Conservation (phyloP, 2,113 vertebrate genomes). For the Haemorhous mexicanus region DNA sequence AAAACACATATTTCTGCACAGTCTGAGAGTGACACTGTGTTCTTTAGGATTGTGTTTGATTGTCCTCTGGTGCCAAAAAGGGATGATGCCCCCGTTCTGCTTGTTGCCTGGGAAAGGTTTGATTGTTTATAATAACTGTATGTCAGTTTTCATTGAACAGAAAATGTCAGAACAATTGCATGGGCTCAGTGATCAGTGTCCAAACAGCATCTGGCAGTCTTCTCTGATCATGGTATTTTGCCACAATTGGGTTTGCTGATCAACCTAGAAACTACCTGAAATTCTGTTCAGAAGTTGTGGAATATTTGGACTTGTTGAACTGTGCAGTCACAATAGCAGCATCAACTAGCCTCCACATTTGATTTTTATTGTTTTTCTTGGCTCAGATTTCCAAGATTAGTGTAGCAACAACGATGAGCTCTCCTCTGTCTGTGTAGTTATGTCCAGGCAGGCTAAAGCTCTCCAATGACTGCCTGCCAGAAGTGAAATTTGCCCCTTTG, state of each 20-base stretch:
- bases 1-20: background rate
- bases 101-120: background rate
- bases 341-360: background rate
- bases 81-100: background rate
- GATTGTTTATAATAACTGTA: constrained; percentile 11
- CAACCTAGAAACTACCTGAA: background rate
- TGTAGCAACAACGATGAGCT: background rate
- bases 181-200: background rate
- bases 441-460: background rate
- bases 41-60: background rate
- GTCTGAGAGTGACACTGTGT: background rate
- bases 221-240: constrained; percentile 1
- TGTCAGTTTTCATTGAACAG: constrained; percentile 32
- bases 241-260: background rate
- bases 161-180: constrained; percentile 11
- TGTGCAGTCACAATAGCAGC: background rate
- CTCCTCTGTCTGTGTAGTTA: background rate
- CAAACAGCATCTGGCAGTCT: background rate
- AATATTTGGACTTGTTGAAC: background rate
- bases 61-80: background rate
- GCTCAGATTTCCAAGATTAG: background rate
- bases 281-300: background rate
- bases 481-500: background rate
- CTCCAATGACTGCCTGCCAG: background rate
- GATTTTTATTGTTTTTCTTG: background rate